Evolutionary conservation across 2,888 invertebrate genomes (phyloP).

Genomic region (Tinea trinotella): DNA sequence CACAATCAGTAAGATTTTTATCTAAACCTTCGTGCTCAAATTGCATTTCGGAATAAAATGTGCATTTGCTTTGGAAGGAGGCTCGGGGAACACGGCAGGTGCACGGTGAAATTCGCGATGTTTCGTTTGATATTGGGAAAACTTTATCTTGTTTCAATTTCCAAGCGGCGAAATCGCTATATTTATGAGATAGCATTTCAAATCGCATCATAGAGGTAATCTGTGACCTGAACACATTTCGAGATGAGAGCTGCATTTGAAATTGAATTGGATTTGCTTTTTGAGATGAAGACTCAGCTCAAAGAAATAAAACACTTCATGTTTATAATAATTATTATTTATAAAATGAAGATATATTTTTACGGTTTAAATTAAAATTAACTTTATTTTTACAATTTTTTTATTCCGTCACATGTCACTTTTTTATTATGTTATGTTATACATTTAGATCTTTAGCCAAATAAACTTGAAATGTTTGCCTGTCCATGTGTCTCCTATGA

Average conservation of each 20-base stretch:
- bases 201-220: slow-evolving; percentile 15
- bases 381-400: too few species aligned
- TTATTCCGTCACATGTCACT: too few species aligned
- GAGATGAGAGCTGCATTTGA: slow-evolving; percentile 16
- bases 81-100: slow-evolving; percentile 13
- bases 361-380: too few species aligned
- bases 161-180: slow-evolving; percentile 14
- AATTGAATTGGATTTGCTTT: not conserved
- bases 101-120: slow-evolving; percentile 12
- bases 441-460: too few species aligned
- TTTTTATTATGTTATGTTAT: too few species aligned
- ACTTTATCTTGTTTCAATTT: slow-evolving; percentile 19
- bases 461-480: too few species aligned
- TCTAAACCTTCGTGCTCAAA: slow-evolving; percentile 8
- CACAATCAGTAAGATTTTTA: not conserved
- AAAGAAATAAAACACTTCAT: not conserved
- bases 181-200: slow-evolving; percentile 17
- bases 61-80: slow-evolving; percentile 12
- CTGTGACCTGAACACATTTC: slow-evolving; percentile 16
- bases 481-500: too few species aligned
- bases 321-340: too few species aligned
- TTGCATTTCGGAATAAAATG: slow-evolving; percentile 16
- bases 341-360: too few species aligned
- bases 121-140: slow-evolving; percentile 18
- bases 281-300: not conserved